Evolutionary conservation across 2,888 invertebrate genomes (phyloP).

Genomic region (Pharmacophagus antenor): DNA sequence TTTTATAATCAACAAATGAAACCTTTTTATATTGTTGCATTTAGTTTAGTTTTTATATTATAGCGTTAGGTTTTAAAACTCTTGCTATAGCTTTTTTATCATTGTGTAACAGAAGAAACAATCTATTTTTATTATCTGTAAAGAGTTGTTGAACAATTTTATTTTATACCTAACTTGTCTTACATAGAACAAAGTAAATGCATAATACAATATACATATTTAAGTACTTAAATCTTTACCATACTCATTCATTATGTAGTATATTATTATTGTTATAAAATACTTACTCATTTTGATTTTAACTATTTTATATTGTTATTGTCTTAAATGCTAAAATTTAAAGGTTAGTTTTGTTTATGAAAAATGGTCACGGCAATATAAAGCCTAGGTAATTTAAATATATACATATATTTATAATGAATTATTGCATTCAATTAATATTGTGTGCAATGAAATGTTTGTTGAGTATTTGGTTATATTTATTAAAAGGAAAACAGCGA

Average conservation of each 20-base stretch:
- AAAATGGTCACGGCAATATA: too few species aligned
- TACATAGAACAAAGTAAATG: not conserved
- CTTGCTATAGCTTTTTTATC: not conserved
- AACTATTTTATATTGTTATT: not conserved
- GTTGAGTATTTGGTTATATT: too few species aligned
- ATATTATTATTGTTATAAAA: not conserved
- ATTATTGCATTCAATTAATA: too few species aligned
- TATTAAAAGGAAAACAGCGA: too few species aligned
- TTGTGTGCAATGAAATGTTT: too few species aligned
- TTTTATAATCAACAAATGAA: not conserved
- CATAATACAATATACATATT: not conserved
- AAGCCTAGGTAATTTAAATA: too few species aligned
- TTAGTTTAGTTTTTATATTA: too few species aligned
- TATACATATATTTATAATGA: too few species aligned
- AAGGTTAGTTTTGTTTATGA: too few species aligned
- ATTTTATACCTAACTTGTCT: not conserved
- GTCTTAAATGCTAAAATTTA: not conserved
- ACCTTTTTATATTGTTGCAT: slow-evolving; percentile 3
- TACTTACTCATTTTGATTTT: too few species aligned
- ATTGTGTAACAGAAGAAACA: not conserved
- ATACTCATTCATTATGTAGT: not conserved
- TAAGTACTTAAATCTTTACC: not conserved
- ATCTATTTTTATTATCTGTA: slow-evolving; percentile 2
- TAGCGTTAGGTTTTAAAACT: not conserved
- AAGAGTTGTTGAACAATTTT: not conserved